Evolutionary conservation across 2,113 vertebrate genomes (phyloP).

Genomic region (Dolichallabes microphthalmus): DNA sequence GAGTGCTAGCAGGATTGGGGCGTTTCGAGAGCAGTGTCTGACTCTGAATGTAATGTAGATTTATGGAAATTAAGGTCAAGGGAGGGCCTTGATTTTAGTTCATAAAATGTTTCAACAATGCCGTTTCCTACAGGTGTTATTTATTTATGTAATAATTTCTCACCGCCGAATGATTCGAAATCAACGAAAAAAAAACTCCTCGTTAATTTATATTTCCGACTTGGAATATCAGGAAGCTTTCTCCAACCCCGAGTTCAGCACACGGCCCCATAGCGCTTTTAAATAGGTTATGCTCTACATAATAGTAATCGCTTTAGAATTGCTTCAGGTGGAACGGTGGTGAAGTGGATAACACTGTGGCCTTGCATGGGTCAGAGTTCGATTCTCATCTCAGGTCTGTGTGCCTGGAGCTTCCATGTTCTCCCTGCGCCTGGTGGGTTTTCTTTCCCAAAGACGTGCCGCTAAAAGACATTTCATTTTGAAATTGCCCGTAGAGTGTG

Average conservation of each 20-base stretch:
- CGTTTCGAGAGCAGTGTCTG: slow-evolving; percentile 35
- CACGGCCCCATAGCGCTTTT: background rate
- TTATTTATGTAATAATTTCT: slow-evolving; percentile 22
- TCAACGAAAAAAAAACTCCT: background rate
- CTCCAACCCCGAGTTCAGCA: background rate
- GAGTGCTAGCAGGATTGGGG: slow-evolving; percentile 44
- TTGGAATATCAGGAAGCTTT: background rate
- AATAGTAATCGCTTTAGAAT: background rate
- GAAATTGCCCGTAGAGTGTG: too few species aligned
- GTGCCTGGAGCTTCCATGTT: too few species aligned
- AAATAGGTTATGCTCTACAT: background rate
- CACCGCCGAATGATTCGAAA: background rate
- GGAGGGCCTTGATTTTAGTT: slow-evolving; percentile 20
- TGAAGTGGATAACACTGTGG: too few species aligned
- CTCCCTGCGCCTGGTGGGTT: too few species aligned
- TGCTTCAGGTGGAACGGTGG: too few species aligned
- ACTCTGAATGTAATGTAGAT: slow-evolving; percentile 36
- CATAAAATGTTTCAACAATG: slow-evolving; percentile 27
- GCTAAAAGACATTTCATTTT: too few species aligned
- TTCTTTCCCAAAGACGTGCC: too few species aligned
- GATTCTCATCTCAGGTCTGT: too few species aligned
- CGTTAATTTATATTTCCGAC: background rate
- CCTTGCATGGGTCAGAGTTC: too few species aligned
- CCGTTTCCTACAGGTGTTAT: slow-evolving; percentile 25
- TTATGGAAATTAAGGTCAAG: slow-evolving; percentile 44